phyloP scores from a whole-genome alignment of 2,797 vertebrate genomes.

The Tapera naevia region DNA sequence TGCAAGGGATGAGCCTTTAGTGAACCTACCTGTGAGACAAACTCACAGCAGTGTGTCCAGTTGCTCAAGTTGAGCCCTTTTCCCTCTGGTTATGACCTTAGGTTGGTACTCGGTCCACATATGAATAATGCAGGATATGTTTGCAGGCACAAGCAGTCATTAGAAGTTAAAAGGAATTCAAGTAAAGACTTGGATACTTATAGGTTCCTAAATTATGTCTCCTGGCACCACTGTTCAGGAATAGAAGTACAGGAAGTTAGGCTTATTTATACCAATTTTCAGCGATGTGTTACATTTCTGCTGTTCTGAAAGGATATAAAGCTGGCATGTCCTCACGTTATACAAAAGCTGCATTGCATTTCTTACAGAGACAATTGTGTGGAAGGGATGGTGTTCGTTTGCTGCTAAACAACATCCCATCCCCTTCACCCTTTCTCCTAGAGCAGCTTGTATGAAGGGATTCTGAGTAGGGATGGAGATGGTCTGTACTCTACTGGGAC shows the following conservation, averaged over 20 bases:
- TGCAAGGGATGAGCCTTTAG: not conserved
- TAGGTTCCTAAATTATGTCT: not conserved
- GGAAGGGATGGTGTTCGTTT: not conserved
- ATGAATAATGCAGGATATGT: not conserved
- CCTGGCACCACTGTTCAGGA: not conserved
- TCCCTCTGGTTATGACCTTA: not conserved
- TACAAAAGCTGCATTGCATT: not conserved
- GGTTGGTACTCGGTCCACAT: not conserved
- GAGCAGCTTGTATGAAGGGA: too few relatives aligned
- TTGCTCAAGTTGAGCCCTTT: not conserved
- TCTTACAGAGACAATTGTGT: not conserved
- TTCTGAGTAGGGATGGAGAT: not conserved
- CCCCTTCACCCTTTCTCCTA: not conserved
- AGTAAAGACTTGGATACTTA: not conserved
- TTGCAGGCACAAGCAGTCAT: not conserved
- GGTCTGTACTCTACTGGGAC: not conserved
- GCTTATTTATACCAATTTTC: not conserved
- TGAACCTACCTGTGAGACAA: not conserved
- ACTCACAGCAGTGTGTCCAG: too few relatives aligned
- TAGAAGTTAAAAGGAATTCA: not conserved
- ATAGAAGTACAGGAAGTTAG: not conserved
- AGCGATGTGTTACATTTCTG: not conserved
- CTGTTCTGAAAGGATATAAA: not conserved
- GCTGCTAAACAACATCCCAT: not conserved
- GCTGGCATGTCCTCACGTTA: not conserved